Evolutionary conservation across 2,888 invertebrate genomes (phyloP), one percentile per base, ranked within the genome.

Genomic region (Hirtodrosophila alboralis): DNA sequence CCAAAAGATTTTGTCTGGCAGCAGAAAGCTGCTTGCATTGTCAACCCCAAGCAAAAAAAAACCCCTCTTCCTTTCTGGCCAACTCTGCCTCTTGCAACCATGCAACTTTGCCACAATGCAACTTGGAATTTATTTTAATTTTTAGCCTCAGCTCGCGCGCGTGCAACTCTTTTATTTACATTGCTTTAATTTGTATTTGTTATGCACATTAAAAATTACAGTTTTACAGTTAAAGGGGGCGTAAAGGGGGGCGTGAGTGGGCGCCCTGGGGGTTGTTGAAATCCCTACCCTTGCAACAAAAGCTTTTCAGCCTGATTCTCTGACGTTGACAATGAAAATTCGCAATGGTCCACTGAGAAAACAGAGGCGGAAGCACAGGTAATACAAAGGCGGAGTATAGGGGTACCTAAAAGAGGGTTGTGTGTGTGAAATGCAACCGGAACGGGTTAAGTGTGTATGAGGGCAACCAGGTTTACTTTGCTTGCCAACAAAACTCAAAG

Each of bases 161-260:
- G 54, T 44, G 43, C 40, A 53, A 60, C 64, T 40, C 61, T 67
- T 67, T 65, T 72, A 75, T 79, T 77, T 77, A 60, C 73, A 75
- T 62, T 72, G 66, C 76, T 77, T 75, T 79, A 77, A 77, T 79
- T 77, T 75, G 63, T 75, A 75, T 77, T 79, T 77, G 75, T 69
- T 79, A 62, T 62, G 53, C 69, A 69, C 79, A 75, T 75, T 75
- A 75, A 68, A 75, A 67, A 71, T 74, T 66, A 73, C 62, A 58
- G 36, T 18, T n/a, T n/a, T n/a, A n/a, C n/a, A n/a, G n/a, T n/a
- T 37, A 41, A 6, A 12, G 18, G 36, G 10, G 49, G 12, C 27
- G 9, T 16, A 14, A 7, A 12, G 6, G 10, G 27, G 14, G 7
- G 7, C 4, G 27, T 1, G 38, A 3, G 0, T 1, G 37, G 30